These are phyloP conservation scores for Arbacia lixula DNA, from an alignment of 53 echinoderm and acorn worm species.

Conservation along the genomic window DNA sequence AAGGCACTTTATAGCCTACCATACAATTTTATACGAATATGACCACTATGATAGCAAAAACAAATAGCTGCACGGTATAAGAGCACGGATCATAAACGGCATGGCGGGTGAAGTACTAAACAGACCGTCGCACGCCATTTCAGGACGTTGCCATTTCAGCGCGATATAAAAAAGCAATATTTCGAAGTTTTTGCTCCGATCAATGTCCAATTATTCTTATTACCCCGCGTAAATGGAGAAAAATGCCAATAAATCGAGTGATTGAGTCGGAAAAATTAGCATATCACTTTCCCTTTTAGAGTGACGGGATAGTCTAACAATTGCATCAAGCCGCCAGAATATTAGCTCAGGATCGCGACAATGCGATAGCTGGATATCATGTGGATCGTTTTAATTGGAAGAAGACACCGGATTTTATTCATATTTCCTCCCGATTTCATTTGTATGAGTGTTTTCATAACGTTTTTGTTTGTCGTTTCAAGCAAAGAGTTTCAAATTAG, in stretches of 20 bases:
- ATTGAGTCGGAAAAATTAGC: slow-evolving; percentile 25
- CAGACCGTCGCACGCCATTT: background rate
- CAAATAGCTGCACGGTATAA: background rate
- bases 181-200: slow-evolving; percentile 3
- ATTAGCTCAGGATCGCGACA: slow-evolving; percentile 34
- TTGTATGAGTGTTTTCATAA: no score
- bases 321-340: slow-evolving; percentile 7
- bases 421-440: no score
- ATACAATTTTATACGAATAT: no score
- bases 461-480: no score
- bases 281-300: slow-evolving; percentile 37
- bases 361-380: slow-evolving; percentile 28
- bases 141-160: slow-evolving; percentile 13
- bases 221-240: slow-evolving; percentile 38
- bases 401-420: slow-evolving; percentile 5
- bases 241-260: slow-evolving; percentile 48
- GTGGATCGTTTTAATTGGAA: background rate
- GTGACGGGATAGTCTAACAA: background rate
- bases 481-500: no score
- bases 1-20: no score
- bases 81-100: no score
- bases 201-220: slow-evolving; percentile 53
- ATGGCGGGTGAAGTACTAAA: no score
- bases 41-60: no score
- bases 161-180: slow-evolving; percentile 14